Conservation (phyloP, 2,113 vertebrate genomes). For the Psettodes erumei region DNA sequence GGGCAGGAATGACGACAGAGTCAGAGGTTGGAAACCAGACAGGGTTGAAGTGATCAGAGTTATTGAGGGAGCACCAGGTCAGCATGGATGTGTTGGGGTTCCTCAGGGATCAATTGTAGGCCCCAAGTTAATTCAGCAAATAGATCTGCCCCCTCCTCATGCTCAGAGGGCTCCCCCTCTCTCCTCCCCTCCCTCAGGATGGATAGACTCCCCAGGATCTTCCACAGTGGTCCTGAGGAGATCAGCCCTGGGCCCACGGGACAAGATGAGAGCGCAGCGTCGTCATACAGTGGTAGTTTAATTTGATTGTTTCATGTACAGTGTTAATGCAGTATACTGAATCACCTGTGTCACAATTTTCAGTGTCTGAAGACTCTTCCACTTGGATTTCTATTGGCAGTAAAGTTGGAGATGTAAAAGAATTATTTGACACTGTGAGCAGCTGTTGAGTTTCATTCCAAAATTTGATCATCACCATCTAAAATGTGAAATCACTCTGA, state of each 20-base stretch:
- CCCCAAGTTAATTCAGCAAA: conserved; percentile 37
- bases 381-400: no score
- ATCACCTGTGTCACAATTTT: conserved; percentile 6
- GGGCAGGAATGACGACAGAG: conserved; percentile 26
- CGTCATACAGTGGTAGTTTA: conserved; percentile 89
- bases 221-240: conserved; percentile 82
- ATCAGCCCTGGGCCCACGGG: conserved; percentile 79
- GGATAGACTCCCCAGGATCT: conserved; percentile 68
- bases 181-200: conserved; percentile 25
- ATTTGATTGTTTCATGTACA: background rate
- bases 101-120: conserved; percentile 29
- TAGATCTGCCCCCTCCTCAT: conserved; percentile 25
- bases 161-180: conserved; percentile 27
- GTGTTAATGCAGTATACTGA: conserved; percentile 41
- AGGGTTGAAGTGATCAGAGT: conserved; percentile 60
- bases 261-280: conserved; percentile 87
- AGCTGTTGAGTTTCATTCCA: conserved; percentile 29
- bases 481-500: background rate
- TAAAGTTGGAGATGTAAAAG: conserved; percentile 2
- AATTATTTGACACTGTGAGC: background rate
- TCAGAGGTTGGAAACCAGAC: conserved; percentile 39
- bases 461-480: background rate
- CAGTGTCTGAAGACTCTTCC: background rate
- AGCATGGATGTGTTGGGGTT: conserved; percentile 8
- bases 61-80: conserved; percentile 17